Evolutionary conservation across 2,888 invertebrate genomes (phyloP).

Genomic region (Meloe dianella): DNA sequence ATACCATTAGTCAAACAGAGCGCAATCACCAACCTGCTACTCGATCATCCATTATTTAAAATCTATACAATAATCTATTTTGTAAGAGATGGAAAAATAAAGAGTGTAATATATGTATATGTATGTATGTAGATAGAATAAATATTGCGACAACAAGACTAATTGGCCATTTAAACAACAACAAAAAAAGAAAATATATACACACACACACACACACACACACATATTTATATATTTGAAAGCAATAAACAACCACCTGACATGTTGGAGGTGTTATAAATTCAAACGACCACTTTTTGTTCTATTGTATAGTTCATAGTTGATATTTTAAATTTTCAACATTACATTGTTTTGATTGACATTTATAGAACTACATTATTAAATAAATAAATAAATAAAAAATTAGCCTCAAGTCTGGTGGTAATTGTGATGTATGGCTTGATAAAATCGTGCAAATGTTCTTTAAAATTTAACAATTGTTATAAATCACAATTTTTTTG

Average conservation of each 20-base stretch:
- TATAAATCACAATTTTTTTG: not conserved
- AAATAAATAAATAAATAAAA: not conserved
- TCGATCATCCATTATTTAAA: constrained; percentile 30
- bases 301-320: not conserved
- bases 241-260: constrained; percentile 12
- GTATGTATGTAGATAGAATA: too few relatives aligned
- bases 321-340: constrained; percentile 11
- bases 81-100: not conserved
- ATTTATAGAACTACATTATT: constrained; percentile 5
- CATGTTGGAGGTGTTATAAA: constrained; percentile 11
- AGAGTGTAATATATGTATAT: too few relatives aligned
- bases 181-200: not conserved
- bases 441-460: not conserved
- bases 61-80: constrained; percentile 9
- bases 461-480: not conserved
- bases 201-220: not conserved
- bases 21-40: constrained; percentile 26
- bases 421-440: not conserved
- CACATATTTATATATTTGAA: not conserved
- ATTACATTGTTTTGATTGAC: constrained; percentile 7
- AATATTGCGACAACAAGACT: constrained; percentile 12
- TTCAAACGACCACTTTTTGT: constrained; percentile 8
- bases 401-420: constrained; percentile 1
- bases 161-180: constrained; percentile 14
- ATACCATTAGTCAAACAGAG: constrained; percentile 29